Evolutionary conservation across 2,113 vertebrate genomes (phyloP).

Genomic region (Notothenia rossii): DNA sequence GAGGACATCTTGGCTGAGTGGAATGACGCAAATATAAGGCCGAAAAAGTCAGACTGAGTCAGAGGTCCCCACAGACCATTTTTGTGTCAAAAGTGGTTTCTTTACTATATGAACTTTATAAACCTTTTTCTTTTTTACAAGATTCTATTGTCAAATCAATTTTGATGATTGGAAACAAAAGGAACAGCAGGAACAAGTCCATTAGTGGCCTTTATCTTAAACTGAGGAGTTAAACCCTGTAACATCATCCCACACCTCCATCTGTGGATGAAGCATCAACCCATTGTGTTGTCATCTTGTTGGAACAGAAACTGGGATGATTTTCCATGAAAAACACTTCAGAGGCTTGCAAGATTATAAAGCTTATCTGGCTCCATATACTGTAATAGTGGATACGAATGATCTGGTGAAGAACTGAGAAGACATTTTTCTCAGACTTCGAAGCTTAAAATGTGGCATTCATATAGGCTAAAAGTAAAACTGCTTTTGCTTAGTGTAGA

Average conservation of each 20-base stretch:
- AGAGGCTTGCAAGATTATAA: no score
- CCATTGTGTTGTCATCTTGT: background rate
- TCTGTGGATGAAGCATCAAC: background rate
- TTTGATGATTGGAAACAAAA: background rate
- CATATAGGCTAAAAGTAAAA: no score
- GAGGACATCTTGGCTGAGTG: slow-evolving; percentile 2
- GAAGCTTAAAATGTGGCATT: no score
- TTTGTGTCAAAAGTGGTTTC: background rate
- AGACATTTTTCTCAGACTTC: no score
- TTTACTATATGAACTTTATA: background rate
- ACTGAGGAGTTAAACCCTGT: background rate
- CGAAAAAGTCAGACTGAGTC: background rate
- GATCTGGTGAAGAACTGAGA: no score
- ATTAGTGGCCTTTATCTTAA: background rate
- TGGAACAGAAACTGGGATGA: background rate
- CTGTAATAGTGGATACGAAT: no score
- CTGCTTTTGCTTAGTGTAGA: no score
- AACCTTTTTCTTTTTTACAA: background rate
- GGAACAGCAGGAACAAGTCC: background rate
- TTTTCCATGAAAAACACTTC: no score
- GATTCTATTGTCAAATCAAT: background rate
- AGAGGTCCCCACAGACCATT: background rate
- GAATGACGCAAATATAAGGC: slow-evolving; percentile 13
- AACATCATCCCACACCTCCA: background rate
- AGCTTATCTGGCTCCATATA: no score